Evolutionary conservation across 2,888 invertebrate genomes (phyloP).

Genomic region (Pegoplata infirma): DNA sequence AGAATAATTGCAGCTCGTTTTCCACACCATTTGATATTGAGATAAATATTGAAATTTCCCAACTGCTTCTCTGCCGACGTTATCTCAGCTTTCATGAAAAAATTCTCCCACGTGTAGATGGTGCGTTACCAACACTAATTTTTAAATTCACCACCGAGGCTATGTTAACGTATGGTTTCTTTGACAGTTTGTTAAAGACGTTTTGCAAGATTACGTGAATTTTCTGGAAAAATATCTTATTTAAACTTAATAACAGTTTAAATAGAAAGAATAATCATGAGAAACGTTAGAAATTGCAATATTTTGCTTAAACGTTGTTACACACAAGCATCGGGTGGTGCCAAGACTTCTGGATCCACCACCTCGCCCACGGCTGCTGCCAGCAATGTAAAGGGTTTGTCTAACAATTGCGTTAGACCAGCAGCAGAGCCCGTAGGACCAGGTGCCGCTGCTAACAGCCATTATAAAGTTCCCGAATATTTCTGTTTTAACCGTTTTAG

Average conservation of each 20-base stretch:
- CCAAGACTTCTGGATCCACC: conserved; percentile 55
- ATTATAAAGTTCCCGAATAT: conserved; percentile 93
- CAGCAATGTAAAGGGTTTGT: conserved; percentile 83
- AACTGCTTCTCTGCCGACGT: too few species aligned
- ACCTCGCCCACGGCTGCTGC: conserved; percentile 12
- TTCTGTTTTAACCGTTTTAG: conserved; percentile 87
- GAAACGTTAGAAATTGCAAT: conserved; percentile 20
- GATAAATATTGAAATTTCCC: too few species aligned
- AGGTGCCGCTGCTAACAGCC: conserved; percentile 78
- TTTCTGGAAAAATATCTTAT: conserved; percentile 15
- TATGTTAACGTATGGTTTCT: not conserved
- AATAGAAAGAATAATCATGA: conserved; percentile 44
- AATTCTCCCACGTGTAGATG: too few species aligned
- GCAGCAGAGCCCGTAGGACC: conserved; percentile 77
- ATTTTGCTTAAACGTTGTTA: conserved; percentile 62
- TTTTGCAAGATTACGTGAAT: conserved; percentile 70
- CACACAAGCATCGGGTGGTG: conserved; percentile 64
- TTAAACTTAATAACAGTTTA: not conserved
- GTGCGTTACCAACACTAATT: too few species aligned
- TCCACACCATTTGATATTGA: too few species aligned
- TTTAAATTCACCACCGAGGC: not conserved
- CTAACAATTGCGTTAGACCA: conserved; percentile 80
- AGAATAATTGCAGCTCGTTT: too few species aligned
- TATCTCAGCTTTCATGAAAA: too few species aligned
- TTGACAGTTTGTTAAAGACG: conserved; percentile 4